These are phyloP conservation scores for Urocynchramus pylzowi DNA, from an alignment of 2,113 vertebrate species.

Conservation along the genomic window DNA sequence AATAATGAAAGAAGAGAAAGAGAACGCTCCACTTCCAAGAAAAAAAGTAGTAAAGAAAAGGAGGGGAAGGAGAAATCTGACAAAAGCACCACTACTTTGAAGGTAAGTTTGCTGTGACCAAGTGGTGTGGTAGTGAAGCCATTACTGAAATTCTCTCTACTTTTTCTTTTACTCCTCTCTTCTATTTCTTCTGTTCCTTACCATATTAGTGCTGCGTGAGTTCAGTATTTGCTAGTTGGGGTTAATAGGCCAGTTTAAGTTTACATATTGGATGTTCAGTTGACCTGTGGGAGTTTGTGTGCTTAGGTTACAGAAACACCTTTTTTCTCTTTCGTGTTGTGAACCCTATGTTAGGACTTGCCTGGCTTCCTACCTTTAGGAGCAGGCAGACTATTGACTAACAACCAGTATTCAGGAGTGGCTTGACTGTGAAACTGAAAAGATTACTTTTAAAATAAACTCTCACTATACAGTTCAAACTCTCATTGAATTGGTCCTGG, in stretches of 20 bases:
- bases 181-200: not conserved
- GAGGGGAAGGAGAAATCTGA: slow-evolving; percentile 76
- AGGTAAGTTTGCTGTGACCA: slow-evolving; percentile 58
- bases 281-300: not conserved
- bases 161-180: not conserved
- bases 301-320: not conserved
- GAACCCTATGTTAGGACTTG: not conserved
- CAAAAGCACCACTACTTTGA: slow-evolving; percentile 58
- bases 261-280: not conserved
- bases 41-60: slow-evolving; percentile 82
- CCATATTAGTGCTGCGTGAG: not conserved
- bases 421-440: not conserved
- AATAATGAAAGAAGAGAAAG: slow-evolving; percentile 79
- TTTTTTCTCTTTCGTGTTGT: not conserved
- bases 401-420: not conserved
- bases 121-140: not conserved
- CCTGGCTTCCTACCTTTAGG: not conserved
- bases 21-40: slow-evolving; percentile 80
- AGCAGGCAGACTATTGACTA: not conserved
- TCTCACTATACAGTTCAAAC: not conserved
- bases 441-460: not conserved
- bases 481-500: not conserved
- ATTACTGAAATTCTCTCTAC: not conserved
- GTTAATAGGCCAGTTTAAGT: not conserved
- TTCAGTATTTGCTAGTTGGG: not conserved